These are phyloP conservation scores for Coendou prehensilis DNA, from an alignment of 2,797 vertebrate genomes.

Conservation along the genomic window DNA sequence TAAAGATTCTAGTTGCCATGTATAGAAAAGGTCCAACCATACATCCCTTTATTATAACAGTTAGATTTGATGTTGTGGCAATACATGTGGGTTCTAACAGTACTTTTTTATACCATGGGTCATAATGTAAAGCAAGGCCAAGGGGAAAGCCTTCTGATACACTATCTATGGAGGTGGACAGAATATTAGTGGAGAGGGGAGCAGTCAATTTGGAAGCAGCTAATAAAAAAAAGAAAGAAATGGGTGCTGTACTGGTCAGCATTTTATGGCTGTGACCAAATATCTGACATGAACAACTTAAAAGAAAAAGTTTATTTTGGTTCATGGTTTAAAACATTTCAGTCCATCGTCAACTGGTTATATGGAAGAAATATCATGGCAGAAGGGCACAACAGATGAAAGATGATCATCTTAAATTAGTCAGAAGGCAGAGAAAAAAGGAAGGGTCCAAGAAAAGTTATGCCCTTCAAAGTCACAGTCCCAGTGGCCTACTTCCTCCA, in stretches of 20 bases:
- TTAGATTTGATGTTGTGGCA: not conserved
- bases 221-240: constrained; percentile 14
- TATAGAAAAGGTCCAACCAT: not conserved
- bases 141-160: not conserved
- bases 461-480: not conserved
- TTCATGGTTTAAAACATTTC: not conserved
- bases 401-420: not conserved
- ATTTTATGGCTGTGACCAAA: not conserved
- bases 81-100: not conserved
- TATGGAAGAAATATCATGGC: not conserved
- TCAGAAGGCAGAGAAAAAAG: not conserved
- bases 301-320: not conserved
- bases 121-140: not conserved
- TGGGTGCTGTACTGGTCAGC: not conserved
- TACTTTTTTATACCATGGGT: not conserved
- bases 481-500: no score
- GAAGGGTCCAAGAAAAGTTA: not conserved
- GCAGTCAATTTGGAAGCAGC: not conserved
- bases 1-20: not conserved
- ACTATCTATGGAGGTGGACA: not conserved
- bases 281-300: not conserved
- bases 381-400: not conserved
- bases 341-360: not conserved
- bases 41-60: not conserved
- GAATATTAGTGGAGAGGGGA: not conserved